phyloP scores from a whole-genome alignment of 2,888 invertebrate species.

The Venusia cambrica region DNA sequence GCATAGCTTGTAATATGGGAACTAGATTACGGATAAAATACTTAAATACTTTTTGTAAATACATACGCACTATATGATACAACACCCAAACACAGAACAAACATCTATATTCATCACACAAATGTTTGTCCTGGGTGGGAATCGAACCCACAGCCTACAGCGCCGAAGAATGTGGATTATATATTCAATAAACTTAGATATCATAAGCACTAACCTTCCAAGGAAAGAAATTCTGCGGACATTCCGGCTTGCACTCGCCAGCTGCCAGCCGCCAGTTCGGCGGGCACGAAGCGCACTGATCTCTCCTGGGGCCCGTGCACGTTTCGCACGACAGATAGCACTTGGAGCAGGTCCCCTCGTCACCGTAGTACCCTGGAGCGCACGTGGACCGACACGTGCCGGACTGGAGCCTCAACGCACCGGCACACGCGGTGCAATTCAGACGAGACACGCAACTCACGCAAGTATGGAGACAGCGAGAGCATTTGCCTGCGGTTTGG shows the following conservation, averaged over 20 bases:
- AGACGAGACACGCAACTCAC: constrained; percentile 87
- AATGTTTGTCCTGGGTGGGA: too few species aligned
- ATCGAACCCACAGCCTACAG: too few species aligned
- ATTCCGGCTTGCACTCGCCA: constrained; percentile 91
- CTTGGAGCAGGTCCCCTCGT: constrained; percentile 90
- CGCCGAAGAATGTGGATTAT: too few species aligned
- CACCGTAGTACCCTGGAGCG: constrained; percentile 91
- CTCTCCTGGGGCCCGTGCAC: constrained; percentile 90
- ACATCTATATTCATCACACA: background rate
- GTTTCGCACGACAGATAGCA: constrained; percentile 93
- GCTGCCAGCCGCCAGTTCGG: constrained; percentile 89
- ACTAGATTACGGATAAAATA: too few species aligned
- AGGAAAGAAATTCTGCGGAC: constrained; percentile 91
- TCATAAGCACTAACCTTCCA: constrained; percentile 86
- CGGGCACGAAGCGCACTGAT: constrained; percentile 92
- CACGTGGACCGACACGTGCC: constrained; percentile 91
- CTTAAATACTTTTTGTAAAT: too few species aligned
- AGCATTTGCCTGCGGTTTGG: constrained; percentile 87
- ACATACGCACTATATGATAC: too few species aligned
- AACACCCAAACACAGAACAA: too few species aligned
- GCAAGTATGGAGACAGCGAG: constrained; percentile 90
- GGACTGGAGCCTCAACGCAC: constrained; percentile 89
- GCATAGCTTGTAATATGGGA: too few species aligned
- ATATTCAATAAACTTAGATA: too few species aligned
- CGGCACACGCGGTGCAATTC: constrained; percentile 90